Conservation (phyloP, 2,888 invertebrate species). For the Campoplex capitator region DNA sequence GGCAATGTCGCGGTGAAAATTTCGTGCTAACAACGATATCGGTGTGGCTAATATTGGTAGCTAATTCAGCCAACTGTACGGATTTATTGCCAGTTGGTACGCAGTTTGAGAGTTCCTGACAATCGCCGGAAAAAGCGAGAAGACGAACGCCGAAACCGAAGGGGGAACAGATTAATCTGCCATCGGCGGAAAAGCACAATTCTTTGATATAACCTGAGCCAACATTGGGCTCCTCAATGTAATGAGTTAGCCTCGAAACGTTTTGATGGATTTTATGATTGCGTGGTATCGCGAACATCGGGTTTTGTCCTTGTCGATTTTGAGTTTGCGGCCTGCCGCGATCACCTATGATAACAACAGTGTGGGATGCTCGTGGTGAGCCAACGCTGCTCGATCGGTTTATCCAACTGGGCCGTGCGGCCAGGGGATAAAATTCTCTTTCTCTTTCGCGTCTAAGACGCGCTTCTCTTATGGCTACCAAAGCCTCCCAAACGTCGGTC, state of each 20-base stretch:
- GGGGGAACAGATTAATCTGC: constrained; percentile 95
- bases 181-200: constrained; percentile 95
- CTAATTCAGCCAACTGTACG: constrained; percentile 88
- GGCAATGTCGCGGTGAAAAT: constrained; percentile 94
- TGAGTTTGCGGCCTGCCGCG: constrained; percentile 77
- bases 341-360: constrained; percentile 83
- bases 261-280: constrained; percentile 89
- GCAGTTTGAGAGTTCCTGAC: constrained; percentile 91
- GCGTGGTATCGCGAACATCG: constrained; percentile 81
- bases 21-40: constrained; percentile 95
- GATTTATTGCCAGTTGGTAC: constrained; percentile 85
- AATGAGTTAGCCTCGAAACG: constrained; percentile 92
- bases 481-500: constrained; percentile 89
- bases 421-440: constrained; percentile 76
- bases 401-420: constrained; percentile 73
- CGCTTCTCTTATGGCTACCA: constrained; percentile 88
- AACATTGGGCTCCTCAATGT: constrained; percentile 93
- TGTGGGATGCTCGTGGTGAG: constrained; percentile 78
- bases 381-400: constrained; percentile 76
- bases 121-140: constrained; percentile 91
- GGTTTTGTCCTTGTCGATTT: constrained; percentile 78
- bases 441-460: constrained; percentile 87
- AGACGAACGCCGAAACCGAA: constrained; percentile 95
- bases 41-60: constrained; percentile 90
- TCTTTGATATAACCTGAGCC: constrained; percentile 97